Evolutionary conservation across 2,888 invertebrate species (phyloP).

Genomic region (Chalcosyrphus nemorum): DNA sequence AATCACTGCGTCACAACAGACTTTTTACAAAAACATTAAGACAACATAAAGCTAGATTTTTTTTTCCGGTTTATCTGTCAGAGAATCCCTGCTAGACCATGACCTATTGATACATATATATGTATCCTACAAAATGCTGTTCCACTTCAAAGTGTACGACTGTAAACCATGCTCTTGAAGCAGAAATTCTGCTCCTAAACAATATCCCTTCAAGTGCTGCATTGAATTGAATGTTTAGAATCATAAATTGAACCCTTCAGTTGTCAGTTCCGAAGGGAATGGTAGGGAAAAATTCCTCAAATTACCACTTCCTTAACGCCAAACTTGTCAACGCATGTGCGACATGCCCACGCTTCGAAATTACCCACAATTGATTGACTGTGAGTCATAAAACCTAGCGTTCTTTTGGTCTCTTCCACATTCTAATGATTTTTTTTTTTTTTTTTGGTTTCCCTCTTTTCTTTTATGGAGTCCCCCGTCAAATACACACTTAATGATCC

Average conservation of each 20-base stretch:
- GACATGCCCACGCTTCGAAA: slow-evolving; percentile 13
- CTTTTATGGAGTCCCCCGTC: slow-evolving; percentile 7
- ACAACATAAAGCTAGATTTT: no score
- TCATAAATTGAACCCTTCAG: slow-evolving; percentile 38
- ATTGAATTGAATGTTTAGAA: background rate
- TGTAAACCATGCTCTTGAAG: background rate
- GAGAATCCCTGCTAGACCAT: no score
- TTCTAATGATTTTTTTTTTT: background rate
- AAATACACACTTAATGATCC: slow-evolving; percentile 49
- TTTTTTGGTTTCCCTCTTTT: background rate
- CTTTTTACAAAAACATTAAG: no score
- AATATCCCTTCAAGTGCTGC: background rate
- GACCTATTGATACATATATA: no score
- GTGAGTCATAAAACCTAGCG: background rate
- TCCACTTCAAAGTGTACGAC: no score
- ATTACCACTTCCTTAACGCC: slow-evolving; percentile 56
- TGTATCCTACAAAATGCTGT: no score
- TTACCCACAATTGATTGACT: slow-evolving; percentile 24
- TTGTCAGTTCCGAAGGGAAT: slow-evolving; percentile 17
- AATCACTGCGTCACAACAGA: no score
- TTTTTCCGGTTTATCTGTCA: no score
- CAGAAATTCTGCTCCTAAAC: background rate
- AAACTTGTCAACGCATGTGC: slow-evolving; percentile 16
- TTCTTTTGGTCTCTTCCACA: background rate
- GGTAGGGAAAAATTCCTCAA: slow-evolving; percentile 39